Conservation (phyloP, 2,888 invertebrate species). For the Brachyptera putata region DNA sequence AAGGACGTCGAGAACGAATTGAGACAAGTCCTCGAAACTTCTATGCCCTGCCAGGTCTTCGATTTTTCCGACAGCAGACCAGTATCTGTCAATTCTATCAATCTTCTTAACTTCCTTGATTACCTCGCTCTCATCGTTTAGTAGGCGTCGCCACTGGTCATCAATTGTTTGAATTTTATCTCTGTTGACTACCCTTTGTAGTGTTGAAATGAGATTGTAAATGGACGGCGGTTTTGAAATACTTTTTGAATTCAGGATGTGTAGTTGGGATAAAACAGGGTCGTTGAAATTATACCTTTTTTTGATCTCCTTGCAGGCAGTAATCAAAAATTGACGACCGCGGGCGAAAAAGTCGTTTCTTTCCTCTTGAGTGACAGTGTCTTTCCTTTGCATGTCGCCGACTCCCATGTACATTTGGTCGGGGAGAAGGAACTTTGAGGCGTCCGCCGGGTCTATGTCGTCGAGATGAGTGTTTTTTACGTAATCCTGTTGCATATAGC, state of each 20-base stretch:
- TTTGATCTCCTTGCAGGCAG: conserved; percentile 4
- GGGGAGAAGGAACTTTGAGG: conserved; percentile 22
- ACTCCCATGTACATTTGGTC: conserved; percentile 31
- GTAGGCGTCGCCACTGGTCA: conserved; percentile 7
- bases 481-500: conserved; percentile 25
- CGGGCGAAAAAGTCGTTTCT: not conserved
- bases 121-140: not conserved
- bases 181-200: not conserved
- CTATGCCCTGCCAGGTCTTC: too few species aligned
- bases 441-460: conserved; percentile 28
- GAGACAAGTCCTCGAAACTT: too few species aligned
- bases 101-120: not conserved
- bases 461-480: conserved; percentile 22
- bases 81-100: too few species aligned
- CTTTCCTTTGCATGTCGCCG: conserved; percentile 3
- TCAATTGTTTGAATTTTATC: not conserved
- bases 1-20: conserved; percentile 5
- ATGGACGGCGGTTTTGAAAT: not conserved
- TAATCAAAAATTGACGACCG: not conserved
- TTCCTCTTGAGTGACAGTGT: not conserved
- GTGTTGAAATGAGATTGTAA: not conserved
- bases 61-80: too few species aligned
- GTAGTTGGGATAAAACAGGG: not conserved
- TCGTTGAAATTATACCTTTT: conserved; percentile 11
- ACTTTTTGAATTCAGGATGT: not conserved